These are phyloP conservation scores for Heterochromis multidens DNA, from an alignment of 2,113 vertebrate genomes.

Conservation along the genomic window DNA sequence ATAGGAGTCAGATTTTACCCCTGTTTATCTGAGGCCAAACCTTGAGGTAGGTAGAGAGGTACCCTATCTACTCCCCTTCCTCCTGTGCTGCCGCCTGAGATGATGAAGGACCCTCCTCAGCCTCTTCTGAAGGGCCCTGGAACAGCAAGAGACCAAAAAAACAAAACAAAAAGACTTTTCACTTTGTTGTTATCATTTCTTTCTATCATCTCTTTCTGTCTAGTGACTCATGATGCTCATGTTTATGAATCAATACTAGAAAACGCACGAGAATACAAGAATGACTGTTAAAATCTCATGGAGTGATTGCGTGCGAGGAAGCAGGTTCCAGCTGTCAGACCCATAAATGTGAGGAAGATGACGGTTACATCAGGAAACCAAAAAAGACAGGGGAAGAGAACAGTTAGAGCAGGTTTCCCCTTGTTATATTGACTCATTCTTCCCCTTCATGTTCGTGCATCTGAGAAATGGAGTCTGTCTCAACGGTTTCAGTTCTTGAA, in stretches of 20 bases:
- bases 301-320: slow-evolving; percentile 26
- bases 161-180: background rate
- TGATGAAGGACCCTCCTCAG: slow-evolving; percentile 58
- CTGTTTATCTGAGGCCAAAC: slow-evolving; percentile 55
- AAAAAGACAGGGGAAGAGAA: slow-evolving; percentile 69
- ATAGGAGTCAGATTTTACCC: slow-evolving; percentile 44
- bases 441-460: slow-evolving; percentile 57
- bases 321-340: slow-evolving; percentile 47
- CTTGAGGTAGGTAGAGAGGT: slow-evolving; percentile 70
- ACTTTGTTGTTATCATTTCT: background rate
- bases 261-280: slow-evolving; percentile 14
- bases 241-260: slow-evolving; percentile 26
- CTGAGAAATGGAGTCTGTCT: slow-evolving; percentile 66
- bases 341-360: slow-evolving; percentile 63
- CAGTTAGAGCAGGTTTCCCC: slow-evolving; percentile 73
- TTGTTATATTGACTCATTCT: slow-evolving; percentile 77
- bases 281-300: slow-evolving; percentile 40
- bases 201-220: background rate
- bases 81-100: slow-evolving; percentile 61
- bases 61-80: slow-evolving; percentile 64
- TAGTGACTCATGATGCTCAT: background rate
- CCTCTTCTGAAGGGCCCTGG: slow-evolving; percentile 58
- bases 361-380: slow-evolving; percentile 78
- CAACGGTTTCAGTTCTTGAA: slow-evolving; percentile 74
- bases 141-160: slow-evolving; percentile 12